Evolutionary conservation across 1,140 invertebrate genomes (phyloP).

Genomic region (Armadillidium nasatum): DNA sequence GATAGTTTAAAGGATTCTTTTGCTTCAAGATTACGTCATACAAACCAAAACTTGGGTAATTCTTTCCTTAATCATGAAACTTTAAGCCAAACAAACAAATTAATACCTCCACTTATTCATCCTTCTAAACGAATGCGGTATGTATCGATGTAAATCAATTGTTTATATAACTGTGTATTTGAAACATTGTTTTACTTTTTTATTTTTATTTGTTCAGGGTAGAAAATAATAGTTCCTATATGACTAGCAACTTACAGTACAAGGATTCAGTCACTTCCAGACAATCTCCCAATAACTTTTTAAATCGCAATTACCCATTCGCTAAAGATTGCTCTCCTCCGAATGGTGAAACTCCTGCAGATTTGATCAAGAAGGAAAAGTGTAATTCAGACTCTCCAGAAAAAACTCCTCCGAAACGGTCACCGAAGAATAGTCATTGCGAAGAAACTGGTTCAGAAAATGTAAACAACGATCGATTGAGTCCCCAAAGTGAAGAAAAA

Average conservation of each 20-base stretch:
- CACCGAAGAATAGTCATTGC: not conserved
- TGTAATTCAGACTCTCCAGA: not conserved
- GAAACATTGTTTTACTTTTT: no score
- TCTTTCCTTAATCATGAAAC: not conserved
- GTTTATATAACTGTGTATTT: no score
- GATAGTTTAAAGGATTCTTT: not conserved
- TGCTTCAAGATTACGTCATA: not conserved
- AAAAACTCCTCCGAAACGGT: not conserved
- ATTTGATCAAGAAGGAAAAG: not conserved
- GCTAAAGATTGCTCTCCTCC: not conserved
- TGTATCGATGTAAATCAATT: no score
- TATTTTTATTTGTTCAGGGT: not conserved
- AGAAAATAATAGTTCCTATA: not conserved
- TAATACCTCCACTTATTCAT: constrained; percentile 1
- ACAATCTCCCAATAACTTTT: not conserved
- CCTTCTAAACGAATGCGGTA: not conserved
- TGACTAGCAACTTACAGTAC: not conserved
- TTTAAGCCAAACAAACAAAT: not conserved
- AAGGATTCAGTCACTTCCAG: not conserved
- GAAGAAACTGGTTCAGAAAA: not conserved
- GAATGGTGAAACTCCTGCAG: not conserved
- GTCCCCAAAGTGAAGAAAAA: not conserved
- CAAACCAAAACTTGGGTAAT: not conserved
- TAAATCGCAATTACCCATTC: not conserved
- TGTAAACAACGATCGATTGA: not conserved